Evolutionary conservation across 2,113 vertebrate genomes (phyloP).

Genomic region (Pelobates fuscus): DNA sequence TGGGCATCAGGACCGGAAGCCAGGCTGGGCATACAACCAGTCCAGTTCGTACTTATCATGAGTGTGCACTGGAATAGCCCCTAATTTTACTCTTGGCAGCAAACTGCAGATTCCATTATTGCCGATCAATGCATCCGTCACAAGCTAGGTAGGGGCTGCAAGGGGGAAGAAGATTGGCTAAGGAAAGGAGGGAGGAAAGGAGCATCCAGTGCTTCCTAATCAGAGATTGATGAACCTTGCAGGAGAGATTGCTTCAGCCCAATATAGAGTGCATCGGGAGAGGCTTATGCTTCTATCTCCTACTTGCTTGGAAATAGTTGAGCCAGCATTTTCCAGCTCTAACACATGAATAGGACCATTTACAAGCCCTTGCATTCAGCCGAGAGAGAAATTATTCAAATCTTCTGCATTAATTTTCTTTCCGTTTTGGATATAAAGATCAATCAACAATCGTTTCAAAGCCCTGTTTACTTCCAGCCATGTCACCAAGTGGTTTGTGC

Average conservation of each 20-base stretch:
- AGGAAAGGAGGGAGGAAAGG: conserved; percentile 52
- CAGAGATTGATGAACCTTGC: conserved; percentile 77
- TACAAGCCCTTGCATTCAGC: neutral
- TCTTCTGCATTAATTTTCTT: neutral
- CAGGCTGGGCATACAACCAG: conserved; percentile 57
- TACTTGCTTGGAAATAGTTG: conserved; percentile 9
- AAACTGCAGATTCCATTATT: conserved; percentile 72
- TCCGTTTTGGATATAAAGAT: conserved; percentile 3
- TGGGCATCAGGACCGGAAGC: conserved; percentile 53
- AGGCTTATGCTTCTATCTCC: conserved; percentile 2
- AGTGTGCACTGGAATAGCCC: conserved; percentile 63
- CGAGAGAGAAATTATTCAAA: conserved; percentile 10
- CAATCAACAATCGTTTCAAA: neutral
- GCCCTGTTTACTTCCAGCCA: conserved; percentile 18
- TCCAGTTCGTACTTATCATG: conserved; percentile 58
- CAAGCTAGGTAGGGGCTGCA: conserved; percentile 55
- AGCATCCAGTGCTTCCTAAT: conserved; percentile 74
- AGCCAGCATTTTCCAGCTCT: conserved; percentile 19
- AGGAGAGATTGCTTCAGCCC: conserved; percentile 64
- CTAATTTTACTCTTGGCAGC: conserved; percentile 70
- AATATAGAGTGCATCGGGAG: conserved; percentile 4
- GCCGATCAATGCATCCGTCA: conserved; percentile 77
- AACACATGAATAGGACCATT: conserved; percentile 6
- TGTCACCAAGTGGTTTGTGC: conserved; percentile 14
- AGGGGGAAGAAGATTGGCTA: conserved; percentile 60